These are phyloP conservation scores for Cydia fagiglandana DNA, from an alignment of 1,140 invertebrate species.

Conservation along the genomic window DNA sequence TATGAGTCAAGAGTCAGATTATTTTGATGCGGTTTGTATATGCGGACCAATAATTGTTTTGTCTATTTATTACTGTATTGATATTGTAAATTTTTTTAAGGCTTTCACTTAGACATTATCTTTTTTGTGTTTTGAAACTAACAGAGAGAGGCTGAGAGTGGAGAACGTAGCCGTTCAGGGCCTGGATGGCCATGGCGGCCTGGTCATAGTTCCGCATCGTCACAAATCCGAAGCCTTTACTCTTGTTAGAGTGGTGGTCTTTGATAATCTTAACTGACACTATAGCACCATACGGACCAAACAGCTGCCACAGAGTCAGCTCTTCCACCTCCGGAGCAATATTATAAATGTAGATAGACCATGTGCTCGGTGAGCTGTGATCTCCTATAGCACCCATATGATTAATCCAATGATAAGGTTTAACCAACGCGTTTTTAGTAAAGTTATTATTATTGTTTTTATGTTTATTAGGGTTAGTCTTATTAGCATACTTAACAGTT, in stretches of 20 bases:
- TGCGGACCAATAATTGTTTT: conserved; percentile 70
- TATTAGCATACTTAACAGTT: conserved; percentile 80
- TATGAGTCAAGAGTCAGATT: conserved; percentile 57
- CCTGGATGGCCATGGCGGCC: conserved; percentile 97
- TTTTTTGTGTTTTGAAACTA: conserved; percentile 97
- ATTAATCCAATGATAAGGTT: conserved; percentile 77
- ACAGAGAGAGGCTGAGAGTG: conserved; percentile 98
- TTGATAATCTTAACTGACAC: conserved; percentile 99
- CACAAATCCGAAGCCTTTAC: conserved; percentile 99
- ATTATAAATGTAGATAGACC: conserved; percentile 99
- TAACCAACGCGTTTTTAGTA: conserved; percentile 68
- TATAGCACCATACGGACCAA: conserved; percentile 99
- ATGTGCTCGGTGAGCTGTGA: conserved; percentile 85
- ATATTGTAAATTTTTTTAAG: conserved; percentile 68
- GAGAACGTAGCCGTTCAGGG: conserved; percentile 97
- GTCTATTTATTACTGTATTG: conserved; percentile 76
- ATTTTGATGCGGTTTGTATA: conserved; percentile 61
- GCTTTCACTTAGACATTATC: conserved; percentile 74
- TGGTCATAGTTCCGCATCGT: conserved; percentile 99
- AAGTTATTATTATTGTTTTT: conserved; percentile 77
- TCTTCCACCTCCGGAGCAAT: conserved; percentile 99
- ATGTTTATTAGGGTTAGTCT: conserved; percentile 76
- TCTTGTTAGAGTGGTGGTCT: conserved; percentile 98
- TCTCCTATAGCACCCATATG: conserved; percentile 79
- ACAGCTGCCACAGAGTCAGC: conserved; percentile 98